phyloP scores from a whole-genome alignment of 2,797 vertebrate species.

The Diglossa cyanea region DNA sequence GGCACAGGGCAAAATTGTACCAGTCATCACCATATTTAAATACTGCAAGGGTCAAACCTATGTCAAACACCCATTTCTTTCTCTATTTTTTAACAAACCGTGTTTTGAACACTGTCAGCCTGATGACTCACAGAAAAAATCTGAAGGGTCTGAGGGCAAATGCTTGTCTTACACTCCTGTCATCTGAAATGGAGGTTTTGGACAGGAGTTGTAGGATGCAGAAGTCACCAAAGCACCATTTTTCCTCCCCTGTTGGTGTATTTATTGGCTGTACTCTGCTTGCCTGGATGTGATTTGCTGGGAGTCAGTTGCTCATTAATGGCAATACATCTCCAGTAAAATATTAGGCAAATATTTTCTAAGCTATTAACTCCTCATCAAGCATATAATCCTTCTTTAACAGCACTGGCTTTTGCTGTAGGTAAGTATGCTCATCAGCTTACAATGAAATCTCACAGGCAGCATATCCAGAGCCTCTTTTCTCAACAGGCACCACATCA shows the following conservation, averaged over 20 bases:
- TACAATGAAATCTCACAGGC: background rate
- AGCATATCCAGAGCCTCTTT: background rate
- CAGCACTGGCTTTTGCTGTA: background rate
- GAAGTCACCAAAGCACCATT: background rate
- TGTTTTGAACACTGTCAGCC: background rate
- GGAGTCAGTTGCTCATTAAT: background rate
- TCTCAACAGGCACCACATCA: background rate
- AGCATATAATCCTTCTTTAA: background rate
- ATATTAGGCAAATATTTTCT: constrained; percentile 1
- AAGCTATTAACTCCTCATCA: background rate
- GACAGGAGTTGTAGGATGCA: background rate
- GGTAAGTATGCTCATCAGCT: background rate
- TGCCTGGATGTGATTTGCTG: background rate
- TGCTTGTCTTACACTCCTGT: background rate
- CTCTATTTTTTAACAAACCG: background rate
- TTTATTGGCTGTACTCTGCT: background rate
- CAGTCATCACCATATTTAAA: background rate
- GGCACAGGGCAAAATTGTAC: background rate
- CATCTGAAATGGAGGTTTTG: background rate
- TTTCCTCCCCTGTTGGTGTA: background rate
- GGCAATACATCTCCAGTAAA: background rate
- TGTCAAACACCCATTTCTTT: background rate
- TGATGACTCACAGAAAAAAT: background rate
- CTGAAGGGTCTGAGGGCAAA: background rate
- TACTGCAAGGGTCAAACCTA: background rate